Base-by-base conservation (phyloP, 2,797 vertebrate species). In the Sebastes oblongus region DNA sequence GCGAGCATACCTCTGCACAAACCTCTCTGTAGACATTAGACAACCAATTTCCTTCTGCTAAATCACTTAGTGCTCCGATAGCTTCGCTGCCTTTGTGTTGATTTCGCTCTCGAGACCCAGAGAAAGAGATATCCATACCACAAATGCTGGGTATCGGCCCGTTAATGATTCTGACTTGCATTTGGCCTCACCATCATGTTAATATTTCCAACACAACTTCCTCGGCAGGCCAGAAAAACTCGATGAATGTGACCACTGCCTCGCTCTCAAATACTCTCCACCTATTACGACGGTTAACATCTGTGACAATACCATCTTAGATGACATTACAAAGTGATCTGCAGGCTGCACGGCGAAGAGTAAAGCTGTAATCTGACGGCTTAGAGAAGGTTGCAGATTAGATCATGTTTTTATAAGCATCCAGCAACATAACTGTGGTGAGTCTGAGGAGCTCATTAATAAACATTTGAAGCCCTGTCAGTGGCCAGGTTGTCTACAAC, bases 41-140 rank as follows among this genome's bases (percentile, higher is more conserved):
- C 92, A 91, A 90, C 87, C 86, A 75, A 85, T 84, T 92, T 93
- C 89, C 92, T 92, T 95, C 95, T 96, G 95, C 78, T 92, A 66
- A 78, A 94, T 78, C 92, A 91, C 86, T 96, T 94, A 94, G 84
- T 60, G 79, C 85, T 80, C 79, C 58, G 75, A 89, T 87, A 84
- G 90, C 86, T 86, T 73, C 61, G 22, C 79, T 84, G 90, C 81
- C 62, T 87, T 86, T 86, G 87, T 88, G 87, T 92, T 89, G 90
- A 93, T 92, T 80, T 84, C 39, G 71, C 88, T 91, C 87, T 75
- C 61, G 89, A 93, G 92, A 92, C 78, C 1, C 65, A 70, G 78
- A 67, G 72, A 86, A 86, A 86, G 82, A 92, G 86, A 90, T 91
- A 90, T 90, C 86, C 71, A 54, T 75, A 88, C 89, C 90, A 76